Base-by-base conservation (phyloP, 2,888 invertebrate genomes). In the Drosophila bunnanda region DNA sequence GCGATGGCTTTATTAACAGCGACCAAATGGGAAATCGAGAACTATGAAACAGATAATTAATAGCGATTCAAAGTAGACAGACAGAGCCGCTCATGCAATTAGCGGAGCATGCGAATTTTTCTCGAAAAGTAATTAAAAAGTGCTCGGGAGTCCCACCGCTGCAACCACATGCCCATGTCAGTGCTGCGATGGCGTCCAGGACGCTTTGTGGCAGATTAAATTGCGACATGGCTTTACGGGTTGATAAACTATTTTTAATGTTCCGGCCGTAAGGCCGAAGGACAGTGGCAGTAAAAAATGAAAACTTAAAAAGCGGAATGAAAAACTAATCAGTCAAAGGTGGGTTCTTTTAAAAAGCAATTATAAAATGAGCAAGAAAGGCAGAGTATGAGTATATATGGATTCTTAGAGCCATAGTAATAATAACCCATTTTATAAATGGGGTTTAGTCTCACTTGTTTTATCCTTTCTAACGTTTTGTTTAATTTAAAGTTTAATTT, bases 61-160 rank as follows among this genome's bases (percentile, higher is more conserved):
- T 56, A 25, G 44, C 75, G 61, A 70, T 39, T 28, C 59, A 79
- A 76, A 75, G 78, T 77, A 75, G 66, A 64, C 73, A 67, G 64
- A 59, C 69, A 58, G 39, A 32, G 41, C 38, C 46, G 54, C 44
- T 43, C 52, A 54, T 74, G 80, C 82, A 86, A 83, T 83, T 83
- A 81, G 70, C 54, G 71, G 52, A 61, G 70, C 76, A 81, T 58
- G 65, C 57, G 44, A 57, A 54, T 53, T 39, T 34, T 44, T 50
- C 46, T 61, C 46, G 25, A 69, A 55, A 61, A 53, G 56, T 70
- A 56, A 71, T 71, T 71, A 64, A 57, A 53, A 75, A 75, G 59
- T 55, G 64, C 59, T 70, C 56, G 53, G 46, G 56, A 72, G 56
- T 34, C 34, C 55, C 39, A 53, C 48, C 53, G 58, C 43, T 46